These are phyloP conservation scores for Holocentrus rufus DNA, from an alignment of 2,797 vertebrate species.

Conservation along the genomic window DNA sequence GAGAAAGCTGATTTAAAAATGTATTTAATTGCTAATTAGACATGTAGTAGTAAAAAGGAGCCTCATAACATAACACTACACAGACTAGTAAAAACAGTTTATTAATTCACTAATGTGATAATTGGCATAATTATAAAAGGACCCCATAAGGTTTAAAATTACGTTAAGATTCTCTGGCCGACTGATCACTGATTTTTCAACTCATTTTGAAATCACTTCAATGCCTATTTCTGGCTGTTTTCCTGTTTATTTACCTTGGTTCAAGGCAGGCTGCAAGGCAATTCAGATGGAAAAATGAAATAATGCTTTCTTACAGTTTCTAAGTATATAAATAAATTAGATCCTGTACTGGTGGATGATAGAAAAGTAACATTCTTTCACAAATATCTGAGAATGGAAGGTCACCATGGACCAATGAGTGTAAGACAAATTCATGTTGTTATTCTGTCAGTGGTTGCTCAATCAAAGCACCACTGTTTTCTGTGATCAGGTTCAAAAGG, in stretches of 20 bases:
- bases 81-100: conserved; percentile 25
- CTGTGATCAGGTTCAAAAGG: background rate
- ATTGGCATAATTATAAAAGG: conserved; percentile 17
- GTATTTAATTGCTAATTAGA: conserved; percentile 52
- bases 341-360: background rate
- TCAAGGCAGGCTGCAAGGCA: background rate
- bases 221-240: conserved; percentile 9
- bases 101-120: conserved; percentile 26
- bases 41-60: conserved; percentile 32
- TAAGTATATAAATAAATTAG: conserved; percentile 14
- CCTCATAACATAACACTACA: conserved; percentile 19
- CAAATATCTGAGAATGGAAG: background rate
- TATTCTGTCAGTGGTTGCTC: background rate
- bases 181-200: background rate
- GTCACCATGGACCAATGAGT: background rate
- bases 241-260: too few relatives aligned
- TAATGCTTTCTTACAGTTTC: too few relatives aligned
- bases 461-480: background rate
- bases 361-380: background rate
- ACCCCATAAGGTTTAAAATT: conserved; percentile 23
- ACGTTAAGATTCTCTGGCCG: background rate
- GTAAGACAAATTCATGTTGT: background rate
- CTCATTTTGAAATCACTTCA: background rate
- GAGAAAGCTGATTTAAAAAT: conserved; percentile 25
- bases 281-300: conserved; percentile 10